Percentiles rank a stretch among this genome's conserved stretches.
phyloP scores from a whole-genome alignment of 2,113 vertebrate genomes.

The Myotis brandtii region DNA sequence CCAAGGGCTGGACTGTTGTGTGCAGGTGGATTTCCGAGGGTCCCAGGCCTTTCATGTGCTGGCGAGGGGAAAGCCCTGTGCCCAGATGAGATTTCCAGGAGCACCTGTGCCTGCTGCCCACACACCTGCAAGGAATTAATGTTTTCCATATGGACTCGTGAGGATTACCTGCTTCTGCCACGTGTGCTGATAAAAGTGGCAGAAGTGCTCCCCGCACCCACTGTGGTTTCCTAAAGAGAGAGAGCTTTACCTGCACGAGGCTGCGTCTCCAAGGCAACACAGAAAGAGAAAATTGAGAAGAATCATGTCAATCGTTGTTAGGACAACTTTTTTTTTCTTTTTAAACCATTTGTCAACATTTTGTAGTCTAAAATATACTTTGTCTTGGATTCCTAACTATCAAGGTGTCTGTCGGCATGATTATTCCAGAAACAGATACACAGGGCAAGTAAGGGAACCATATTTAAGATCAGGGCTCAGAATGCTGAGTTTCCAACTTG shows the following conservation, averaged over 20 bases:
- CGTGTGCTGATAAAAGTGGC: constrained; percentile 48
- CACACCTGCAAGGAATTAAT: constrained; percentile 72
- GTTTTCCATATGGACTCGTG: constrained; percentile 46
- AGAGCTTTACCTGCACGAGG: neutral
- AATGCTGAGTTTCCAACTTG: neutral
- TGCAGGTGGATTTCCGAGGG: constrained; percentile 56
- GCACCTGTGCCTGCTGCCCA: constrained; percentile 55
- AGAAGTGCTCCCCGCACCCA: constrained; percentile 25
- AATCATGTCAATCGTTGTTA: neutral
- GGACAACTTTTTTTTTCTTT: neutral
- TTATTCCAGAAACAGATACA: neutral
- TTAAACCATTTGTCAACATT: neutral
- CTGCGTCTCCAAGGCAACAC: constrained; percentile 51
- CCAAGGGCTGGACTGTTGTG: neutral
- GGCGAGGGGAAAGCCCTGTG: neutral
- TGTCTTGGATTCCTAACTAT: neutral
- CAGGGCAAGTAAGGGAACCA: rapidly evolving
- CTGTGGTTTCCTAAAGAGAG: constrained; percentile 59
- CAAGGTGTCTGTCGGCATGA: neutral
- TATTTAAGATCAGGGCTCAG: neutral
- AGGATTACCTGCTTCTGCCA: constrained; percentile 67
- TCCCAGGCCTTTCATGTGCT: constrained; percentile 21
- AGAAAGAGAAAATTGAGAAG: neutral
- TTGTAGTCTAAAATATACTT: neutral
- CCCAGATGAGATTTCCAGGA: constrained; percentile 67